Base-by-base conservation (phyloP, 2,797 vertebrate species). In the Lophura swinhoii region DNA sequence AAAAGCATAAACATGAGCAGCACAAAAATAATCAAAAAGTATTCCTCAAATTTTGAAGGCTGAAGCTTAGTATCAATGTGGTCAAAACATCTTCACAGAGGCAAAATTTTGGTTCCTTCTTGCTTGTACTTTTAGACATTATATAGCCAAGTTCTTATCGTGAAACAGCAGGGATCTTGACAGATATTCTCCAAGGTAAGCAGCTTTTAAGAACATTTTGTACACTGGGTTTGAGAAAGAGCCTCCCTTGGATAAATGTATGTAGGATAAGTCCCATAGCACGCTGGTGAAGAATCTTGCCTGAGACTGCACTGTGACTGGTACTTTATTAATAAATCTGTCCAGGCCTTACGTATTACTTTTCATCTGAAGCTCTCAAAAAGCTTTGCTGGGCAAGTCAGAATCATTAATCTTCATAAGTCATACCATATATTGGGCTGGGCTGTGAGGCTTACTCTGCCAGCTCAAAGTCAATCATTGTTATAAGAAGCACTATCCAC, bases 261-360 rank as follows among this genome's bases (percentile, higher is more conserved):
- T 66, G 55, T 79, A 84, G 43, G 73, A 43, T 63, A 89, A 91
- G 33, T 85, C 58, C 72, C 72, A 87, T 46, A 78, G 5, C 17
- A 83, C 68, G 28, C 7, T 20, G 12, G 44, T 55, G 64, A 93
- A 85, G 58, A 92, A 69, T 89, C 31, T 94, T 89, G 33, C 37
- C 76, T 75, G 66, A 83, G 78, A 87, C 35, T 83, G 49, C 60
- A 69, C 31, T 72, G 43, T 15, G 82, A 26, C 29, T 72, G 26
- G 59, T 78, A 72, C 73, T 77, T 86, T 68, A 80, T 88, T 87
- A 94, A 81, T 71, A 94, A 95, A 92, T 83, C 55, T n/a, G 71
- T 62, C 72, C 82, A 85, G 72, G 31, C 29, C 29, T 77, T 74
- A 64, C 37, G 14, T 41, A 80, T 14, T 87, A 73, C 62, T 82